Conservation (phyloP, 2,797 vertebrate species). For the Pangasius krempfi region DNA sequence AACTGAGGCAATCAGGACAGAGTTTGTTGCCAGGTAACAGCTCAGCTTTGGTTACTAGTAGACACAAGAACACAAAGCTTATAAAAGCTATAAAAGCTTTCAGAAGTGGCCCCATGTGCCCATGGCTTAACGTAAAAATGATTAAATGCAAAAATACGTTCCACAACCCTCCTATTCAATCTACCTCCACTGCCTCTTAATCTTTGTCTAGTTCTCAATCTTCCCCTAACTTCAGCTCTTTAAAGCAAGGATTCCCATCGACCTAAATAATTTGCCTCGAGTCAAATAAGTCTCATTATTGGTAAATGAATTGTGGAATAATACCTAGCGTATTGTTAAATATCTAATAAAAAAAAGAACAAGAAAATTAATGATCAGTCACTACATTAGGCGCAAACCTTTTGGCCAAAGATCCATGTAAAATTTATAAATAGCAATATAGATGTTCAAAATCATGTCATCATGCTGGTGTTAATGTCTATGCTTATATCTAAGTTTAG, state of each 20-base stretch:
- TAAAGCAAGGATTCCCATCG: not conserved
- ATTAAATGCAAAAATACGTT: not conserved
- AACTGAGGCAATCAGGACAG: constrained; percentile 29
- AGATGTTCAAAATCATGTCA: not conserved
- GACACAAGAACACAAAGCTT: not conserved
- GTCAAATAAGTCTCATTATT: not conserved
- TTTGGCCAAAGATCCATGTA: not conserved
- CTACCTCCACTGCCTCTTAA: not conserved
- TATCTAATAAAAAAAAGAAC: not conserved
- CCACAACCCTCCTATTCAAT: not conserved
- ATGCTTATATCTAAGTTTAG: not conserved
- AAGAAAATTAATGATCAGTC: not conserved
- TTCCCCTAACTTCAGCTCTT: not conserved
- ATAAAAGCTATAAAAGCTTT: constrained; percentile 22
- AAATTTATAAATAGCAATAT: not conserved
- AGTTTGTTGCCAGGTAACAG: constrained; percentile 65
- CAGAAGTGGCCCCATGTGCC: constrained; percentile 21
- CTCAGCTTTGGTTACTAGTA: constrained; percentile 41
- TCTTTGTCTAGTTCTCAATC: not conserved
- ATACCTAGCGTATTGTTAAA: not conserved
- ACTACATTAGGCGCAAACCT: not conserved
- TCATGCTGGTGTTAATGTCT: too few species aligned
- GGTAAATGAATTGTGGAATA: not conserved
- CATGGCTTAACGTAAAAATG: constrained; percentile 12
- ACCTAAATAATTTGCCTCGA: not conserved